Conservation (phyloP, 2,113 vertebrate genomes). For the Solea solea region DNA sequence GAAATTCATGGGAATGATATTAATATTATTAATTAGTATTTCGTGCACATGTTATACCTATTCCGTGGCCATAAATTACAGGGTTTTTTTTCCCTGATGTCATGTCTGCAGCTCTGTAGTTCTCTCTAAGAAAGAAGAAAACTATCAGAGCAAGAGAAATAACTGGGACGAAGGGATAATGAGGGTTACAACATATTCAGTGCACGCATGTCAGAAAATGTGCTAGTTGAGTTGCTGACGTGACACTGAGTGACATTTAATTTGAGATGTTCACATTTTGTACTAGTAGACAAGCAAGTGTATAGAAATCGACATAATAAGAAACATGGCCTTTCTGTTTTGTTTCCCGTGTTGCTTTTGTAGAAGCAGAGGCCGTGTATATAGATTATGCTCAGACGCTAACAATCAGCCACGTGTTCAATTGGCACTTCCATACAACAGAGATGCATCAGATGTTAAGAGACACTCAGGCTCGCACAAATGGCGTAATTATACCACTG, state of each 20-base stretch:
- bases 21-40: too few species aligned
- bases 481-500: slow-evolving; percentile 43
- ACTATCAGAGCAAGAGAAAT: slow-evolving; percentile 9
- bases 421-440: slow-evolving; percentile 26
- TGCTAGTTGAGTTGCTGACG: neutral
- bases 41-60: too few species aligned
- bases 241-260: neutral
- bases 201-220: neutral
- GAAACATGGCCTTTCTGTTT: too few species aligned
- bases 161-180: neutral
- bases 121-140: slow-evolving; percentile 1
- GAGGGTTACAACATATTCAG: neutral
- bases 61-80: neutral
- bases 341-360: too few species aligned
- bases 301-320: too few species aligned
- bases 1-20: too few species aligned
- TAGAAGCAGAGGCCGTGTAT: too few species aligned
- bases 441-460: slow-evolving; percentile 9
- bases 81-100: too few species aligned
- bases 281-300: too few species aligned
- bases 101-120: too few species aligned
- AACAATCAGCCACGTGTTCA: slow-evolving; percentile 31
- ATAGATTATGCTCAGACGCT: slow-evolving; percentile 6
- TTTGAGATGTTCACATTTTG: neutral
- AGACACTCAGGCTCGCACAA: slow-evolving; percentile 32